phyloP scores from a whole-genome alignment of 2,888 invertebrate genomes.

The Pollenia amentaria region DNA sequence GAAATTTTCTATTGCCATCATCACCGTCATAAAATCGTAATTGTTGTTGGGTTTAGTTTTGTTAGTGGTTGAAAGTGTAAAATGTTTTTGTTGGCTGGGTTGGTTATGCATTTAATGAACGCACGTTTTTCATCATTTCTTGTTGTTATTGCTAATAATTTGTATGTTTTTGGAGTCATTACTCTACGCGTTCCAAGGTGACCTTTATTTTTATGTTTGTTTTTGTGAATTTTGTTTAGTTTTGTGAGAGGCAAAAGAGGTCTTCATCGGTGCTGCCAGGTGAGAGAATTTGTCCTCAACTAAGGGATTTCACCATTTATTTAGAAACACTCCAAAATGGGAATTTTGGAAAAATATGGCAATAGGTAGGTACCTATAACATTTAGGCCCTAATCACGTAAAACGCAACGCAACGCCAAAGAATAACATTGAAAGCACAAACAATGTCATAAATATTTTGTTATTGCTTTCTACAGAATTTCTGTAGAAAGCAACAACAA shows the following conservation, averaged over 20 bases:
- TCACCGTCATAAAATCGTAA: conserved; percentile 3
- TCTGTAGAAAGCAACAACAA: no score
- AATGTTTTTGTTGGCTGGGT: conserved; percentile 7
- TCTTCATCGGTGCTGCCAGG: not conserved
- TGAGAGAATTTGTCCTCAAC: no score
- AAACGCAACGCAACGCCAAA: no score
- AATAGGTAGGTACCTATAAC: no score
- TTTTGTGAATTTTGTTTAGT: conserved; percentile 30
- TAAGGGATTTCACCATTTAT: no score
- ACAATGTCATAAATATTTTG: no score
- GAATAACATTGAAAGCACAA: no score
- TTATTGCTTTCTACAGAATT: no score
- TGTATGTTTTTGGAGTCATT: conserved; percentile 63
- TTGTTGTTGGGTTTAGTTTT: conserved; percentile 4
- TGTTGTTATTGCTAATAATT: conserved; percentile 19
- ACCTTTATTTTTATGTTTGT: conserved; percentile 57
- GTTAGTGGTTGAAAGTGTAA: conserved; percentile 14
- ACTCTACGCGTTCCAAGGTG: conserved; percentile 64
- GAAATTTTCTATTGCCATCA: conserved; percentile 54
- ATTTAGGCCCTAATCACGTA: no score
- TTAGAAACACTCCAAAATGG: no score
- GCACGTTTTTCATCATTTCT: conserved; percentile 49
- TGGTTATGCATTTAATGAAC: conserved; percentile 34
- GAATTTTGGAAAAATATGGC: no score
- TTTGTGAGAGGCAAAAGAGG: conserved; percentile 12